These are phyloP conservation scores for Crenichthys baileyi DNA, from an alignment of 2,797 vertebrate species.

Conservation along the genomic window DNA sequence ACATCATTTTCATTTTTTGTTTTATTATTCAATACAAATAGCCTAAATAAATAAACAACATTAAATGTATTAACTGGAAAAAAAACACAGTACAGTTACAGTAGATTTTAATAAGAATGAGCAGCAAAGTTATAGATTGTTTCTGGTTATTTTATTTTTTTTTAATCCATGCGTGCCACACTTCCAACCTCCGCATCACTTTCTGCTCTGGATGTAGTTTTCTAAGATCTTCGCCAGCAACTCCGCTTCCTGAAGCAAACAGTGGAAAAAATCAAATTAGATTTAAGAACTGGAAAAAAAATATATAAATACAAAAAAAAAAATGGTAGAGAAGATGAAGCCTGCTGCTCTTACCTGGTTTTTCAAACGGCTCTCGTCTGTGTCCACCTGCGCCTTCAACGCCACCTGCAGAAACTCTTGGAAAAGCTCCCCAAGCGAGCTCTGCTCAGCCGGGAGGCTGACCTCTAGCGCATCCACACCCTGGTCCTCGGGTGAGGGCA, in stretches of 20 bases:
- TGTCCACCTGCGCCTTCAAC: slow-evolving; percentile 77
- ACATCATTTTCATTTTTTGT: slow-evolving; percentile 55
- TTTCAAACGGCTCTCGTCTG: slow-evolving; percentile 62
- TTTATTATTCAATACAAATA: slow-evolving; percentile 77
- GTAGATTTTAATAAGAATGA: slow-evolving; percentile 66
- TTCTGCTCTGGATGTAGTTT: slow-evolving; percentile 77
- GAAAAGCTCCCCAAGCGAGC: slow-evolving; percentile 75
- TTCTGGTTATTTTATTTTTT: slow-evolving; percentile 46
- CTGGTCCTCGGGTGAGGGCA: slow-evolving; percentile 65
- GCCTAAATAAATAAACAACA: slow-evolving; percentile 46
- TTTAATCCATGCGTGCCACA: slow-evolving; percentile 31
- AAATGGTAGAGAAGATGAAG: too few species aligned
- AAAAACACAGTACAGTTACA: slow-evolving; percentile 23
- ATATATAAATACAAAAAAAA: background rate
- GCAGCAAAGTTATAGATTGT: slow-evolving; percentile 41
- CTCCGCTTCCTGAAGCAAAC: slow-evolving; percentile 75
- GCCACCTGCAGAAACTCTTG: slow-evolving; percentile 84
- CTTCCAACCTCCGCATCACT: slow-evolving; percentile 58
- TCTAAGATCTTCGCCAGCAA: slow-evolving; percentile 81
- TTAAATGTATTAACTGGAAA: background rate
- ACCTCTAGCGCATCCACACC: slow-evolving; percentile 53
- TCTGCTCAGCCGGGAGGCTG: slow-evolving; percentile 62
- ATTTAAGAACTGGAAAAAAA: background rate
- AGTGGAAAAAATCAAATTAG: background rate
- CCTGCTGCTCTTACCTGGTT: slow-evolving; percentile 76